Evolutionary conservation across 2,797 vertebrate genomes (phyloP), one percentile per base, ranked within the genome.

Genomic region (Tolypeutes matacus): DNA sequence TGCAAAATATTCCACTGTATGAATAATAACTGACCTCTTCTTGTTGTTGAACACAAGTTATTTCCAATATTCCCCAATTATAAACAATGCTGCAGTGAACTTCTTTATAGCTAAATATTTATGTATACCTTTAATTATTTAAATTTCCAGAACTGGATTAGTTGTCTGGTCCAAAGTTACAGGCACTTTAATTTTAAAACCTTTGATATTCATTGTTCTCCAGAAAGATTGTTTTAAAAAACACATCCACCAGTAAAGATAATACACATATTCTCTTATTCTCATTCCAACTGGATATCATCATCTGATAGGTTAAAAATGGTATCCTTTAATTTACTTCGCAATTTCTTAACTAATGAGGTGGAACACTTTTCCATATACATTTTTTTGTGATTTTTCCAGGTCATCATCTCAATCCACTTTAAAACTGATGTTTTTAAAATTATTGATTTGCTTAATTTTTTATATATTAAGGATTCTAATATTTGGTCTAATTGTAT

Each of bases 381-480:
- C 39, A 39, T 39, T 39, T 39, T 39, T 75, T 69, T 39, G n/a
- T 49, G 56, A 51, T 91, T 81, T 81, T 39, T 39, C 86, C 34
- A n/a, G 49, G 21, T 60, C 11, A 89, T 86, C 56, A 53, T 72
- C 69, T 42, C 81, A 86, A 20, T 25, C 23, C 31, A 53, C 56
- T 89, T 93, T 76, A 39, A 94, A 70, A 87, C 46, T 51, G 12
- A 69, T 42, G 17, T 56, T 91, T 85, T 76, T 27, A 3, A 89
- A 89, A 81, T 42, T 65, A 70, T 14, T 53, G 21, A 72, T 76
- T 94, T 51, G 3, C 64, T 90, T 84, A 39, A 39, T 39, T 82
- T 81, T 72, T 77, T 76, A 5, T 42, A 31, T 60, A 78, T 53
- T 53, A 91, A 84, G 17, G 20, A 56, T 81, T 42, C 23, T 91